These are phyloP conservation scores for Drosophila fulvimacula DNA, from an alignment of 2,888 invertebrate species.

Conservation along the genomic window DNA sequence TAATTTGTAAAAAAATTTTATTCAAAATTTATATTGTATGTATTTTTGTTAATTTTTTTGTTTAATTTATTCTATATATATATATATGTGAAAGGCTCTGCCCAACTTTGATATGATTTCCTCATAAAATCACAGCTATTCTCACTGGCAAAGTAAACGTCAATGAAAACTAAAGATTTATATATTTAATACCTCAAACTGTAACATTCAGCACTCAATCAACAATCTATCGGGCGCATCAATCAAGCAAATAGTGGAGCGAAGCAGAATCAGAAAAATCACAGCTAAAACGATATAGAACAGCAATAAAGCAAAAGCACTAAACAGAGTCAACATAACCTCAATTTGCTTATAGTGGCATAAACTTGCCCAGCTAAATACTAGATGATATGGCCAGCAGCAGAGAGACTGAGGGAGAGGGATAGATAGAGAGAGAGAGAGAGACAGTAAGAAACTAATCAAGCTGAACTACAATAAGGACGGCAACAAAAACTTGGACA, in stretches of 20 bases:
- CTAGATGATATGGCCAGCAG: conserved; percentile 41
- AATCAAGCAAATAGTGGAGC: conserved; percentile 53
- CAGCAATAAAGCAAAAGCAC: conserved; percentile 58
- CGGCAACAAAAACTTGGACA: conserved; percentile 44
- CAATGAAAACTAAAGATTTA: conserved; percentile 17
- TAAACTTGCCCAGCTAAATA: conserved; percentile 49
- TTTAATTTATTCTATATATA: no score
- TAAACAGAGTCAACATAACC: conserved; percentile 71
- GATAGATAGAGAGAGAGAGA: conserved; percentile 1
- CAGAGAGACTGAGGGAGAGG: not conserved
- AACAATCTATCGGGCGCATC: conserved; percentile 59
- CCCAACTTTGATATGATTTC: not conserved
- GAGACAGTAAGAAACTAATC: conserved; percentile 56
- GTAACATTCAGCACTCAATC: conserved; percentile 56
- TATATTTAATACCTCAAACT: conserved; percentile 36
- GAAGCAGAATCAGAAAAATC: conserved; percentile 41
- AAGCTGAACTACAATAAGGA: conserved; percentile 45
- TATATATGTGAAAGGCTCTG: no score
- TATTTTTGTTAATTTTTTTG: no score
- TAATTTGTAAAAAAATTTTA: no score
- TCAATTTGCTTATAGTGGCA: conserved; percentile 62
- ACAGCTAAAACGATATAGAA: conserved; percentile 25
- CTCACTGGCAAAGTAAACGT: conserved; percentile 21
- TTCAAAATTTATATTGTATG: no score
- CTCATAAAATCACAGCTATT: not conserved